Conservation (phyloP, 2,888 invertebrate species). For the Tetranychus truncatus region DNA sequence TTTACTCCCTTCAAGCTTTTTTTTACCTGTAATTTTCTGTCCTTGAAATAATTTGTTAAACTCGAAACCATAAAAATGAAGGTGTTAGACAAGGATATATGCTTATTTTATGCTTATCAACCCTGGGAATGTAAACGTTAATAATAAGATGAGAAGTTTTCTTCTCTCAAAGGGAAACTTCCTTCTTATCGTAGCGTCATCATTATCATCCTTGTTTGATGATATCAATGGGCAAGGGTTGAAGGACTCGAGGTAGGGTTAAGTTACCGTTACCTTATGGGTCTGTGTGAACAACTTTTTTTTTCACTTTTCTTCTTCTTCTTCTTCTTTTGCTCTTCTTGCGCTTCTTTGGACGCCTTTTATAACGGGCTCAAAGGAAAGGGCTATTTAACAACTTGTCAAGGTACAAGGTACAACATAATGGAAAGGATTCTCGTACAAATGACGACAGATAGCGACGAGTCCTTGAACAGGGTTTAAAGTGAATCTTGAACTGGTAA, state of each 20-base stretch:
- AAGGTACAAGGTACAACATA: too few relatives aligned
- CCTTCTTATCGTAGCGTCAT: not conserved
- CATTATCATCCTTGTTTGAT: not conserved
- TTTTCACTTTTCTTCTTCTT: not conserved
- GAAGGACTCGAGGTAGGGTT: not conserved
- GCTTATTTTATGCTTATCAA: not conserved
- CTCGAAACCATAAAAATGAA: not conserved
- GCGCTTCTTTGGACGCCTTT: too few relatives aligned
- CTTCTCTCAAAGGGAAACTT: not conserved
- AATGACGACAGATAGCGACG: too few relatives aligned
- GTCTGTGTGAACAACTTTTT: not conserved
- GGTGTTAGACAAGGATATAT: not conserved
- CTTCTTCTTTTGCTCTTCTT: too few relatives aligned
- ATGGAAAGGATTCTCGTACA: too few relatives aligned
- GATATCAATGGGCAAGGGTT: not conserved
- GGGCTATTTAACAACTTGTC: too few relatives aligned
- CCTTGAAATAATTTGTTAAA: not conserved
- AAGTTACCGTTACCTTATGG: not conserved
- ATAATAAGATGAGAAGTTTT: not conserved
- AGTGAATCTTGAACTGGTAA: too few relatives aligned
- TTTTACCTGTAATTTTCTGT: not conserved
- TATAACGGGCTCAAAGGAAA: too few relatives aligned
- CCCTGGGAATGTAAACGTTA: not conserved
- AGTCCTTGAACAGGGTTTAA: too few relatives aligned
- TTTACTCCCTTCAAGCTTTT: not conserved